Conservation (phyloP, 1,140 invertebrate genomes). For the Hypothenemus hampei region DNA sequence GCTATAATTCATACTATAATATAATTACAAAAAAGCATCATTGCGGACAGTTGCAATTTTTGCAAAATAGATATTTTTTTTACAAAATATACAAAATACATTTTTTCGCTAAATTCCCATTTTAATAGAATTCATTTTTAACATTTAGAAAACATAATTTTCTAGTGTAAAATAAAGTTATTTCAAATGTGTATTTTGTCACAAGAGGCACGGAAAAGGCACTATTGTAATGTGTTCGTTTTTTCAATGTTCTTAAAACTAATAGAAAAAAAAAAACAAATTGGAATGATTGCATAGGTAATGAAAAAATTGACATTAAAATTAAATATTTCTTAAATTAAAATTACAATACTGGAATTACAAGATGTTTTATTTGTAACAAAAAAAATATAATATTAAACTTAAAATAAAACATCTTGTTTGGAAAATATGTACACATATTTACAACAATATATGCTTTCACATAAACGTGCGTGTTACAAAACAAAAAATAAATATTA, state of each 20-base stretch:
- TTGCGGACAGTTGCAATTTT: constrained; percentile 32
- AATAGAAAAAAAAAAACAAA: no score
- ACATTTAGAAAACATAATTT: constrained; percentile 8
- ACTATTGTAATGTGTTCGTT: no score
- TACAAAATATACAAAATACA: constrained; percentile 37
- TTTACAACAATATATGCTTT: constrained; percentile 36
- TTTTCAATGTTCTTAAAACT: background rate
- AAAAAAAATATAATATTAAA: no score
- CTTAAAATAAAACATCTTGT: no score
- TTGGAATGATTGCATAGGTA: no score
- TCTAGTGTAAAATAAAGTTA: no score
- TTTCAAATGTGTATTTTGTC: no score
- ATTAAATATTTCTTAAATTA: background rate
- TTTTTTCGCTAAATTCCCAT: no score
- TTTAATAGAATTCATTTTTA: constrained; percentile 39
- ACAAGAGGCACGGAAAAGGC: constrained; percentile 36
- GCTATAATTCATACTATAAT: constrained; percentile 28
- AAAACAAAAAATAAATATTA: constrained; percentile 26
- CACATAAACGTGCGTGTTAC: constrained; percentile 13
- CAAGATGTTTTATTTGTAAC: background rate
- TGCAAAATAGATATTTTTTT: constrained; percentile 32
- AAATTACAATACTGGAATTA: constrained; percentile 22
- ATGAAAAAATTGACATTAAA: no score
- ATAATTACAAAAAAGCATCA: constrained; percentile 37
- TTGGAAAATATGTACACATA: constrained; percentile 31